Evolutionary conservation across 2,888 invertebrate genomes (phyloP).

Genomic region (Parnassius mnemosyne): DNA sequence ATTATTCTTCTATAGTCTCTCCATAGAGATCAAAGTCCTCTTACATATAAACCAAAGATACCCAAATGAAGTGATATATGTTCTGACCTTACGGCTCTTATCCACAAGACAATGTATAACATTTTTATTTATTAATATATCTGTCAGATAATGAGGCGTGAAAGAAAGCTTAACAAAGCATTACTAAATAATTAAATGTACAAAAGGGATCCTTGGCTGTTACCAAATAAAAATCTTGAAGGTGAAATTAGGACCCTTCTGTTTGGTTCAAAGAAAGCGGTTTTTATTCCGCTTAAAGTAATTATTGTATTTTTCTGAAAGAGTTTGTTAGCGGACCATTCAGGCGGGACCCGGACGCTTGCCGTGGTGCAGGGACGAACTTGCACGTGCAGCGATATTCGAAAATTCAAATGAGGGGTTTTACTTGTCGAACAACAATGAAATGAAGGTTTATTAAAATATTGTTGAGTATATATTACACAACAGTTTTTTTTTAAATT

Average conservation of each 20-base stretch:
- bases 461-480: no score
- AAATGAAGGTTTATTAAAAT: no score
- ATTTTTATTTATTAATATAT: no score
- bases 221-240: conserved; percentile 41
- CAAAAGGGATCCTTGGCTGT: conserved; percentile 36
- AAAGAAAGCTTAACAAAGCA: background rate
- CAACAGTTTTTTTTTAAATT: no score
- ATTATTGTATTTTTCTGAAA: conserved; percentile 81
- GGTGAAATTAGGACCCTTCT: conserved; percentile 74
- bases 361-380: conserved; percentile 46
- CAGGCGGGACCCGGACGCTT: conserved; percentile 63
- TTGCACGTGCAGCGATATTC: conserved; percentile 18
- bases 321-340: conserved; percentile 80
- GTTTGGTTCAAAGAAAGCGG: conserved; percentile 58
- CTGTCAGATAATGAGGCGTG: background rate
- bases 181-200: conserved; percentile 6
- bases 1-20: no score
- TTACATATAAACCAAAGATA: no score
- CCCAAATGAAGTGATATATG: no score
- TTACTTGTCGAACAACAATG: no score
- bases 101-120: no score
- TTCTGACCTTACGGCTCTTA: no score
- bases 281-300: conserved; percentile 78
- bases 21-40: no score
- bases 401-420: background rate